Conservation (phyloP, 2,113 vertebrate species). For the Elaphurus davidianus region DNA sequence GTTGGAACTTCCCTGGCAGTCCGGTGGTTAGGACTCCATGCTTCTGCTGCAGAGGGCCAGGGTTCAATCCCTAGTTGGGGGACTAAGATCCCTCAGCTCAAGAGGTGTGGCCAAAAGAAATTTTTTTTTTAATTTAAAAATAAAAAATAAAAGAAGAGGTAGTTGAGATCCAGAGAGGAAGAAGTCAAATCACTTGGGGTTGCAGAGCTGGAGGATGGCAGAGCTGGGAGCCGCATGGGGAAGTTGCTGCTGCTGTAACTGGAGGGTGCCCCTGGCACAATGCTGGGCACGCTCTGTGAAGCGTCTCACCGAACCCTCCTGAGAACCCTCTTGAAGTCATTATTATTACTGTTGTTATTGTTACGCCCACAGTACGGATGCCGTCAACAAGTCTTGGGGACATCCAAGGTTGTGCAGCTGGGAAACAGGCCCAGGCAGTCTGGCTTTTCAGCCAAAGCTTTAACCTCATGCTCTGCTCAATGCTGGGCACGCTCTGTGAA, state of each 20-base stretch:
- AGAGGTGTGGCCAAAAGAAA: not conserved
- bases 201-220: not conserved
- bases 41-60: not conserved
- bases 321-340: not conserved
- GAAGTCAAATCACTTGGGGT: not conserved
- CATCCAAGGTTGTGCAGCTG: not conserved
- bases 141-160: not conserved
- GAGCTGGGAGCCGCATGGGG: not conserved
- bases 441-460: not conserved
- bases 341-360: not conserved
- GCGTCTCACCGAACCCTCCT: not conserved
- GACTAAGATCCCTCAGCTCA: not conserved
- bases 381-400: not conserved
- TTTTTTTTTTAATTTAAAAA: not conserved
- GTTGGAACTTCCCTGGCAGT: not conserved
- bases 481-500: not conserved
- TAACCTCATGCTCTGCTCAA: not conserved
- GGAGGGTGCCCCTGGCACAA: fast-evolving
- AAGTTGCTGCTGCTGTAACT: not conserved
- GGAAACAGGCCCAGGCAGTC: not conserved
- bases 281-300: not conserved
- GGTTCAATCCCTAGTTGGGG: not conserved
- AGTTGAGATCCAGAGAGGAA: not conserved
- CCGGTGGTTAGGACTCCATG: not conserved
- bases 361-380: not conserved